Base-by-base conservation (phyloP, 2,888 invertebrate species). In the Junonia oenone region DNA sequence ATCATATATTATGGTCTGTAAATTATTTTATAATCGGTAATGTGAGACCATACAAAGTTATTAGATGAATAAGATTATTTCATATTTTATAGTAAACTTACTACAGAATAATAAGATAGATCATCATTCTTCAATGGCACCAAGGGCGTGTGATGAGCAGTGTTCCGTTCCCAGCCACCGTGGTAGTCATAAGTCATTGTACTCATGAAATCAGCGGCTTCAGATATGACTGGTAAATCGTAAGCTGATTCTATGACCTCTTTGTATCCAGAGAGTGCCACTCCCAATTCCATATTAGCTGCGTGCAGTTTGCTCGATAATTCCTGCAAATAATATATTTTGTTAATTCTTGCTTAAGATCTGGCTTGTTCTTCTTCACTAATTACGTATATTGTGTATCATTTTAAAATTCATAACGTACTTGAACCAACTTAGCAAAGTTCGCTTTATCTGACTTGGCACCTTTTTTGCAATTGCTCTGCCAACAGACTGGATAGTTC, bases 401-500 rank as follows among this genome's bases (percentile, higher is more conserved):
- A 13, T 19, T 15, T 15, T n/a, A n/a, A 3, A 19, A n/a, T 1
- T 37, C 6, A 37, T 49, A 27, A 49, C 79, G 68, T 78, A 95
- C 95, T 80, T 93, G 91, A 13, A 96, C 81, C 14, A 97, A 90
- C 75, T 93, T 94, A 0, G 94, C 94, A 63, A 95, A 95, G 71
- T 96, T 96, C 0, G 93, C 91, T 68, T 93, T 95, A 72, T 97
- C 97, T 15, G 93, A 93, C 0, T 91, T 91, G 0, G 96, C 94
- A 0, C 97, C 97, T 67, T 94, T 94, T 40, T 93, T 93, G 75
- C 97, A 97, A 74, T 97, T 94, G 65, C 96, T 96, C 75, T 97
- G 97, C 97, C 97, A 97, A 70, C 97, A 97, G 59, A 95, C 95
- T 0, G 98, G 98, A 75, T 98, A 98, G 73, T 97, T 97, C 98